Evolutionary conservation across 2,888 invertebrate genomes (phyloP), one percentile per base, ranked within the genome.

Genomic region (Hirtodrosophila confusa): DNA sequence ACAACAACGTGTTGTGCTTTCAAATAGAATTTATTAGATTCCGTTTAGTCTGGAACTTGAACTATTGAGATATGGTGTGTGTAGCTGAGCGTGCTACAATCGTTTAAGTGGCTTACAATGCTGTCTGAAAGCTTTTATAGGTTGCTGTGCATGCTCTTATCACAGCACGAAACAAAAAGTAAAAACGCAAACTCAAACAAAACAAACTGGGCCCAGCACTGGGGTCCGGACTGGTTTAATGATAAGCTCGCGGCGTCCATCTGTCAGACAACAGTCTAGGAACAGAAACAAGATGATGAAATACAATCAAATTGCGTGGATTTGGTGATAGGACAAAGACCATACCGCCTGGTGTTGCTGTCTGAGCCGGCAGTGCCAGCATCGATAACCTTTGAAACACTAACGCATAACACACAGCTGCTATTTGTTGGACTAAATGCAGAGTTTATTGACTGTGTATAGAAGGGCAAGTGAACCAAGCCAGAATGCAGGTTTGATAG

Each of bases 61-160:
- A 69, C 37, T 41, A 24, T 68, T 39, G 39, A 24, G 45, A 36
- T 39, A 24, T 49, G 31, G 41, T 63, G 53, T 67, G 53, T 71
- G 50, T 55, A 35, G 58, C 31, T 49, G 61, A 44, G 35, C 49
- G 69, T 45, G 44, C 75, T 44, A 17, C 56, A 40, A 78, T 44
- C 71, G 71, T 74, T 85, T 80, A 82, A 80, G 69, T 74, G 64
- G 63, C 57, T 68, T 62, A 66, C 65, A 71, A 69, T 61, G 65
- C 12, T 43, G 63, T 12, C 53, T 40, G 48, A 43, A 6, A 36
- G 70, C 73, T 88, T 88, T 86, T 82, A 88, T 82, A 82, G 66
- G 36, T 43, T 63, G 47, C n/a, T 44, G n/a, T 43, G 31, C 4
- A 37, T 44, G 49, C 7, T 47, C 85, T 82, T 83, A 84, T 84